Evolutionary conservation across 2,797 vertebrate species (phyloP), one percentile per base, ranked within the genome.

Genomic region (Acipenser transmontanus): DNA sequence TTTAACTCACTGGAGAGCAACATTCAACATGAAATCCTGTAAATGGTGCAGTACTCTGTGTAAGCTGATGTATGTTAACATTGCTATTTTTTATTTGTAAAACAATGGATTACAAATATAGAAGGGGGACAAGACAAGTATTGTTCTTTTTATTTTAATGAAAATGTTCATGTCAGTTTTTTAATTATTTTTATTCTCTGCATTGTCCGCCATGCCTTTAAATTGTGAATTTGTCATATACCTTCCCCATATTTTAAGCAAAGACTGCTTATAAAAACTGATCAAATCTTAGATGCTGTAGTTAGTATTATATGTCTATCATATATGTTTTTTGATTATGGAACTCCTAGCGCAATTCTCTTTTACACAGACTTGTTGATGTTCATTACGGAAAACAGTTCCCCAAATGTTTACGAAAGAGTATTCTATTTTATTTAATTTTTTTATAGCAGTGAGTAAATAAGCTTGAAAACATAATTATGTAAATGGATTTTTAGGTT

Each of bases 401-500:
- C 34, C 34, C 34, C 34, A 34, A 3, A 12, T 72, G 70, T 74
- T 79, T 76, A 76, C 70, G 74, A 75, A 83, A 77, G 77, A 77
- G 74, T 62, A 59, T 50, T 78, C 76, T 73, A 9, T 74, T 77
- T 77, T 79, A 77, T 84, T 67, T 84, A 82, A 73, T 77, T 78
- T 79, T 86, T 80, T 82, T 60, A 69, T 57, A 61, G 69, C 81
- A 82, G 80, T 76, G 70, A 84, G 78, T 75, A 82, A 84, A 84
- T 82, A 81, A 80, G 78, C 80, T 85, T 80, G 71, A 84, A 65
- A 77, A 78, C 79, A 3, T 34, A 34, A 34, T 68, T 78, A 84
- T 78, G 81, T 85, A 76, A 79, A 80, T 73, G 70, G 63, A 34
- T 68, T 59, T 68, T 71, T 65, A 50, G 3, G 34, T 60, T 59